phyloP scores from a whole-genome alignment of 1,140 invertebrate species.

The Polyergus mexicanus region DNA sequence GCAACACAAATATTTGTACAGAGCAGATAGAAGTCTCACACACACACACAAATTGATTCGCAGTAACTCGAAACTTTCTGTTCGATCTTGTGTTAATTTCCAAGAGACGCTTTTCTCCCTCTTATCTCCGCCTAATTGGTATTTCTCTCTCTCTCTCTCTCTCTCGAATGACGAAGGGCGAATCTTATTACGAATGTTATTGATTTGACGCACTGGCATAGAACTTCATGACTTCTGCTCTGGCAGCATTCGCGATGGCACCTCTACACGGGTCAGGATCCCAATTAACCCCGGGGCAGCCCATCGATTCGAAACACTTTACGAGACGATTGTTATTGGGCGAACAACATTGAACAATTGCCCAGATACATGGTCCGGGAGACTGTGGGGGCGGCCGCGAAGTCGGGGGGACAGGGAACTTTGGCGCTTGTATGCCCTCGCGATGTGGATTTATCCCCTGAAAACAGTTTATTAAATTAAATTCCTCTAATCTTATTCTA shows the following conservation, averaged over 20 bases:
- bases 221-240: slow-evolving; percentile 84
- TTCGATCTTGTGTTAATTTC: background rate
- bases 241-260: slow-evolving; percentile 86
- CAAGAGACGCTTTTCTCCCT: background rate
- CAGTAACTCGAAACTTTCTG: slow-evolving; percentile 31
- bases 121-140: background rate
- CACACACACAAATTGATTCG: slow-evolving; percentile 45
- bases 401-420: slow-evolving; percentile 76
- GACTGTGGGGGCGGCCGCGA: slow-evolving; percentile 72
- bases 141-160: slow-evolving; percentile 16
- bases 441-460: slow-evolving; percentile 76
- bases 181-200: background rate
- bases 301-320: slow-evolving; percentile 89
- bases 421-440: slow-evolving; percentile 64
- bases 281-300: slow-evolving; percentile 89
- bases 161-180: background rate
- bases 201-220: slow-evolving; percentile 77
- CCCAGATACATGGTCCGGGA: slow-evolving; percentile 89
- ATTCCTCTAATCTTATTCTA: background rate
- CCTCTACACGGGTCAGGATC: slow-evolving; percentile 88
- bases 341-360: slow-evolving; percentile 90
- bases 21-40: slow-evolving; percentile 26
- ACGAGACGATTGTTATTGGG: slow-evolving; percentile 81
- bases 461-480: slow-evolving; percentile 7
- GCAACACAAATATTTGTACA: slow-evolving; percentile 50